Percentiles rank a stretch among this genome's conserved stretches.
Evolutionary conservation across 1,140 invertebrate species (phyloP).

Genomic region (Zaprionus nigranus): DNA sequence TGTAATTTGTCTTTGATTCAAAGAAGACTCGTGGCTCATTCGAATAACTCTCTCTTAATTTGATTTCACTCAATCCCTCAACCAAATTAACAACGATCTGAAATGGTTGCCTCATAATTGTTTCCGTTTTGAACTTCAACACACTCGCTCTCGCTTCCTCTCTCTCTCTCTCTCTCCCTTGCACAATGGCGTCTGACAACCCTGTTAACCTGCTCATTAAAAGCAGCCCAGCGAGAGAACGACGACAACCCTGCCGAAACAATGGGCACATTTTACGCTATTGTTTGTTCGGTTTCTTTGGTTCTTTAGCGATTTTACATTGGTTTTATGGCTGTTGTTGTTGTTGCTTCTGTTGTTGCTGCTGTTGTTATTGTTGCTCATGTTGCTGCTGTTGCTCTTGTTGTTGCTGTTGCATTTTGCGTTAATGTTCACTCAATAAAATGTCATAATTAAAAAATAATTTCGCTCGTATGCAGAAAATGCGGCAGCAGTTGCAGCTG

Average conservation of each 20-base stretch:
- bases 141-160: neutral
- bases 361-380: neutral
- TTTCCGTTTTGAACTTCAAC: constrained; percentile 2
- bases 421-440: constrained; percentile 80
- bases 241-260: constrained; percentile 10
- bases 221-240: constrained; percentile 2
- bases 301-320: neutral
- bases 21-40: neutral
- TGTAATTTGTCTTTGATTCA: neutral
- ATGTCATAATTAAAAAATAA: constrained; percentile 81
- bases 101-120: neutral
- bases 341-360: constrained; percentile 36
- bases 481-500: constrained; percentile 42
- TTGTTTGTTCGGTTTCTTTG: neutral
- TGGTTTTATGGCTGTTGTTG: constrained; percentile 29
- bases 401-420: constrained; percentile 24
- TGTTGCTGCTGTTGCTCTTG: neutral
- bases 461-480: constrained; percentile 51
- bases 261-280: constrained; percentile 11
- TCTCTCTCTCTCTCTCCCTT: neutral
- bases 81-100: neutral
- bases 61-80: no score
- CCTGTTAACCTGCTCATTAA: constrained; percentile 37
- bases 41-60: neutral
- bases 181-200: neutral